Conservation (phyloP, 1,140 invertebrate genomes). For the Penaeus indicus region DNA sequence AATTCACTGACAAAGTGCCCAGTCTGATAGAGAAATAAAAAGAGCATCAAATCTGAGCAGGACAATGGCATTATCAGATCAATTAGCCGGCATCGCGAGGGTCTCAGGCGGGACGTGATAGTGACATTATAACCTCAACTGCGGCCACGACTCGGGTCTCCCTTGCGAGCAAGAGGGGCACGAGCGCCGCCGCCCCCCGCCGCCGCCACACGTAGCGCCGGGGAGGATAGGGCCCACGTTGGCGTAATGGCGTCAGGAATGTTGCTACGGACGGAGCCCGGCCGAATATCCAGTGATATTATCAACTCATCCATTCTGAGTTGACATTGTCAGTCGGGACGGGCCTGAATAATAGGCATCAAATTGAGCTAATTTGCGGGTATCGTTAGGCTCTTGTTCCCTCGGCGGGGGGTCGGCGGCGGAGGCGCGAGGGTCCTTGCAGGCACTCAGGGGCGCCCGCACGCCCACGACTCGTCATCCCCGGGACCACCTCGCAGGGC, state of each 20-base stretch:
- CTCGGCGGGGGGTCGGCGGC: constrained; percentile 57
- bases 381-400: constrained; percentile 64
- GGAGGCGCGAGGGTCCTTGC: constrained; percentile 5
- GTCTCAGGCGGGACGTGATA: constrained; percentile 50
- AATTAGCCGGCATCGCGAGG: constrained; percentile 57
- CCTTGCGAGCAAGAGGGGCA: not conserved
- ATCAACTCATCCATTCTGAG: constrained; percentile 66
- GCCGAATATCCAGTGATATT: constrained; percentile 62
- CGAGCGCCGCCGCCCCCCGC: not conserved
- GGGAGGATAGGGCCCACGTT: not conserved
- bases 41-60: constrained; percentile 42
- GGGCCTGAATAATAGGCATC: constrained; percentile 65
- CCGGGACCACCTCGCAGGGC: too few species aligned
- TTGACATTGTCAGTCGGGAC: constrained; percentile 65
- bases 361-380: constrained; percentile 66
- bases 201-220: not conserved
- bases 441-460: constrained; percentile 46
- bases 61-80: constrained; percentile 62
- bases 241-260: constrained; percentile 33
- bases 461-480: not conserved
- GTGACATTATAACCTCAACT: constrained; percentile 66
- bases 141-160: constrained; percentile 48
- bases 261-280: constrained; percentile 28
- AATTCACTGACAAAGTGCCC: not conserved
- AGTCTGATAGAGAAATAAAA: constrained; percentile 50